Evolutionary conservation across 2,888 invertebrate species (phyloP), one percentile per base, ranked within the genome.

Genomic region (Zelleria hepariella): DNA sequence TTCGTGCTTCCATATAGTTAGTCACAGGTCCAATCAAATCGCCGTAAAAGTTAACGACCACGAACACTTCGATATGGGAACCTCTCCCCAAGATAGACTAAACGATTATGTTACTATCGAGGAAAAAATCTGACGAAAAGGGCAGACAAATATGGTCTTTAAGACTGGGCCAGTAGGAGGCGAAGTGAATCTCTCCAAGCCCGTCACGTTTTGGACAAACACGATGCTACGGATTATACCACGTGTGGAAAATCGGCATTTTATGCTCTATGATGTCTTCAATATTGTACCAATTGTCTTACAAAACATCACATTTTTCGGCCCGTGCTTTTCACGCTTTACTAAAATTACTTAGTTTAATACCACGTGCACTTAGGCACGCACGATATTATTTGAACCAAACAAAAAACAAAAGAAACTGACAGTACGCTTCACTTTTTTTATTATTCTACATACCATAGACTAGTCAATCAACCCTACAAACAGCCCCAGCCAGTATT

Each of bases 41-140:
- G 74, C 81, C 80, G 79, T 85, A 84, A 86, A 86, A 70, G 70
- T 74, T 85, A 80, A 86, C 73, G 75, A 72, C 78, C 74, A 82
- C 72, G 72, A 74, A 72, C 70, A 71, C 47, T 73, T 77, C 78
- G 85, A 83, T 86, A 85, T 86, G 86, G 86, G 86, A 86, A 87
- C 79, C 75, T 68, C 73, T 72, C 73, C 72, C 73, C 72, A 69
- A 78, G 77, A 82, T 82, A 74, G 71, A 63, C 65, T 71, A 21
- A n/a, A 24, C 72, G 75, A 75, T 77, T 70, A 65, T 70, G 70
- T 72, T 72, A 66, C 68, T 68, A 68, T 71, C 67, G 65, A 63
- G 65, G 59, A 59, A n/a, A 20, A 51, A 20, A 51, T 51, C 18
- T 10, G 4, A 51, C n/a, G 6, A 51, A 42, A 42, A 51, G 23